Base-by-base conservation (phyloP, 2,797 vertebrate genomes). In the Pitangus sulphuratus region DNA sequence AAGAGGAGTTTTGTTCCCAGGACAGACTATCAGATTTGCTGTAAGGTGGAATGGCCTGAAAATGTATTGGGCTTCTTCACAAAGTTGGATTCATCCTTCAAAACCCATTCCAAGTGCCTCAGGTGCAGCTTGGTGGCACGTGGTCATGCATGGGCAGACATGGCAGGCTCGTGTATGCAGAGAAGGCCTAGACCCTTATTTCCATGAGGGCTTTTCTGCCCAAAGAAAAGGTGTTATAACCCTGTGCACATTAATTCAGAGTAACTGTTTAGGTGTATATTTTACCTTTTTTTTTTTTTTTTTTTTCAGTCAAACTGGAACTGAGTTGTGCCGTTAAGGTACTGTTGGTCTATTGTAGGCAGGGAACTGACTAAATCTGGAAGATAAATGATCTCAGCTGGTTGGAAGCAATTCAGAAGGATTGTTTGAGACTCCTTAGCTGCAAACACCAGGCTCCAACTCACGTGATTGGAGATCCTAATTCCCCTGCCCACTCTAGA, bases 91-190 rank as follows among this genome's bases (percentile, higher is more conserved):
- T 87, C 2, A 48, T 61, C 15, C 58, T 65, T 76, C 30, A 53
- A 82, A 65, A 50, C 5, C 16, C 37, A 4, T 11, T 65, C 28
- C 45, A 47, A 35, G 28, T 39, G 33, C 39, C 50, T 74, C 56
- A 81, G 31, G 16, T 2, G 1, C 13, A 68, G 51, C 28, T 58
- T 3, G 15, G 4, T 2, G 1, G 24, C 33, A 54, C 0, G 0
- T 19, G 28, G 42, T 15, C 1, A 0, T 15, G 40, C 31, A 18
- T 15, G 54, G 31, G 11, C n/a, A 76, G 58, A 47, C 8, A 6
- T 24, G 33, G 47, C 14, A 87, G 42, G 15, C 14, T 93, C 20
- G 30, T 4, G 5, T 2, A 8, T 1, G 5, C 19, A 19, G 6
- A 39, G 9, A 81, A 47, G 11, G 9, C 8, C 6, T 15, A 48